These are phyloP conservation scores for Luehdorfia chinensis DNA, from an alignment of 1,140 invertebrate genomes.

Conservation along the genomic window DNA sequence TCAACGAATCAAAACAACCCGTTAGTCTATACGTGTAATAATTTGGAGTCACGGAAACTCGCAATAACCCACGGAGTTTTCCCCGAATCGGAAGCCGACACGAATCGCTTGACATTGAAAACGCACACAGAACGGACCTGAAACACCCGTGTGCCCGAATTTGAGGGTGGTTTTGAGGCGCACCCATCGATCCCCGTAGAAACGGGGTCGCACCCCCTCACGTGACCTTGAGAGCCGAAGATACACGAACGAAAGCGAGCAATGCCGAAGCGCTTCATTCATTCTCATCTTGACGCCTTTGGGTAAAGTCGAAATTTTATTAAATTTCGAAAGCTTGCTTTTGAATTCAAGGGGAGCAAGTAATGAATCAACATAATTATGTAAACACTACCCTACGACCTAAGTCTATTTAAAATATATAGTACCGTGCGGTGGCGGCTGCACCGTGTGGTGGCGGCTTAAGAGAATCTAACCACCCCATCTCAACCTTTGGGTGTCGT, in stretches of 20 bases:
- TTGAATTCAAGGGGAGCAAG: no score
- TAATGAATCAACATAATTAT: no score
- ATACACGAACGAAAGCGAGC: conserved; percentile 41
- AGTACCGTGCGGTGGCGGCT: no score
- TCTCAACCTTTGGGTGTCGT: no score
- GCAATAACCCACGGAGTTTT: conserved; percentile 40
- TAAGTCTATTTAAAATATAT: no score
- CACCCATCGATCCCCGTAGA: conserved; percentile 66
- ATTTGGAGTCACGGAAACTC: conserved; percentile 44
- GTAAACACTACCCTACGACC: no score
- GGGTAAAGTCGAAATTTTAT: no score
- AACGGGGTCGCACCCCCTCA: conserved; percentile 50
- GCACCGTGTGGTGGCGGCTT: no score
- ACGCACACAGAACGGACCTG: conserved; percentile 32
- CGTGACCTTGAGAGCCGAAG: conserved; percentile 46
- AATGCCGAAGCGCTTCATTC: conserved; percentile 35
- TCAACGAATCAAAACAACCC: conserved; percentile 22
- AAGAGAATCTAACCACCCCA: no score
- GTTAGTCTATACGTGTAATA: conserved; percentile 27
- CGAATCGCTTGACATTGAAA: conserved; percentile 71
- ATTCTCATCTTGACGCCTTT: background rate
- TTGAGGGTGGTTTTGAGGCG: conserved; percentile 48
- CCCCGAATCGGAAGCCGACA: conserved; percentile 21
- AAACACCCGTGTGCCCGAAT: conserved; percentile 37
- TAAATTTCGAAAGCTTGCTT: no score